phyloP scores from a whole-genome alignment of 2,888 invertebrate genomes.

The Therioaphis trifolii region DNA sequence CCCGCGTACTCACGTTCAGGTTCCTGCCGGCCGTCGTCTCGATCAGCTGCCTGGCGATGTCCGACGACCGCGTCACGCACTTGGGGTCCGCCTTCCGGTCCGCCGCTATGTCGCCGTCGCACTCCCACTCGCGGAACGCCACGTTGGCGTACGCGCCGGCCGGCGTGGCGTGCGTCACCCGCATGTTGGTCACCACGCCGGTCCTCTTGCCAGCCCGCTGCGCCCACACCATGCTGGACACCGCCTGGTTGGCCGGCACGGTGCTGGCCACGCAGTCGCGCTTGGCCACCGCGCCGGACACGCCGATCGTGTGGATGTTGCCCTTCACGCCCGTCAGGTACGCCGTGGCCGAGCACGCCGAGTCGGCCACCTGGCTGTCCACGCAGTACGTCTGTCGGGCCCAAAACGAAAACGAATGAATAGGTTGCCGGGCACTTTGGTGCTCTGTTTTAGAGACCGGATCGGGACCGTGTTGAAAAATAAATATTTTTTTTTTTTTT shows the following conservation, averaged over 20 bases:
- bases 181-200: constrained; percentile 77
- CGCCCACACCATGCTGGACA: constrained; percentile 79
- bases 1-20: constrained; percentile 73
- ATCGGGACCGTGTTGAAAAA: no score
- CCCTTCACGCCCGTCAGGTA: constrained; percentile 80
- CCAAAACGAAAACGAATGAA: neutral
- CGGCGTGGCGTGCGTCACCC: constrained; percentile 83
- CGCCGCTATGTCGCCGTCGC: constrained; percentile 71
- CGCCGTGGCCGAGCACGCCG: constrained; percentile 80
- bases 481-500: no score
- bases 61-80: constrained; percentile 78
- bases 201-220: constrained; percentile 74
- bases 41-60: constrained; percentile 85
- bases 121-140: constrained; percentile 79
- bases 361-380: constrained; percentile 79
- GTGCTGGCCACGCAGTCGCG: constrained; percentile 68
- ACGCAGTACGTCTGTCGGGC: constrained; percentile 66
- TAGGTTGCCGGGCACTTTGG: no score
- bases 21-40: constrained; percentile 82
- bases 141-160: constrained; percentile 79
- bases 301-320: constrained; percentile 77
- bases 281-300: constrained; percentile 69
- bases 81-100: constrained; percentile 46
- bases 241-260: constrained; percentile 71
- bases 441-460: no score